These are phyloP conservation scores for Caenorhabditis sp. DNA, from an alignment of 2,888 invertebrate species.

Conservation along the genomic window DNA sequence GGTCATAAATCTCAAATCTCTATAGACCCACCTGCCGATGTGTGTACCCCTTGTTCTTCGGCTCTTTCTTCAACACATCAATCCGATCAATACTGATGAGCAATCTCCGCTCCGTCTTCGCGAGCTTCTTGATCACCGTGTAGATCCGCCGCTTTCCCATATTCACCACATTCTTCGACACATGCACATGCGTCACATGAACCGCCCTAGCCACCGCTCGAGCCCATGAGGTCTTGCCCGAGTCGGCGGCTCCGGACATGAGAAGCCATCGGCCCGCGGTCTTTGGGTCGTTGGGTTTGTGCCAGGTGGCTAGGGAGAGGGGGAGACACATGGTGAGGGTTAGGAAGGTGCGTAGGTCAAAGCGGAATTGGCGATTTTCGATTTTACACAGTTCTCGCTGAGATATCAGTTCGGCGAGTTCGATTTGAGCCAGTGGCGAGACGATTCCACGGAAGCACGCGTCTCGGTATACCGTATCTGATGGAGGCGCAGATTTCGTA, in stretches of 20 bases:
- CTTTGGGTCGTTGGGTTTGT: constrained; percentile 8
- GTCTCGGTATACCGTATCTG: constrained; percentile 49
- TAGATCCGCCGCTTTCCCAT: constrained; percentile 53
- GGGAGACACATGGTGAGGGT: constrained; percentile 56
- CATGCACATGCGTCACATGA: constrained; percentile 62
- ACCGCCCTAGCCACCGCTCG: constrained; percentile 64
- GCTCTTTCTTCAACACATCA: constrained; percentile 53
- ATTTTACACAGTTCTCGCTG: constrained; percentile 46
- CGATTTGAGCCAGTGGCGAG: constrained; percentile 35
- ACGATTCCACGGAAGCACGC: constrained; percentile 64
- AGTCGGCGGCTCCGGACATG: constrained; percentile 63
- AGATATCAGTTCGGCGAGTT: constrained; percentile 47
- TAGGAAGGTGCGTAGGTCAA: constrained; percentile 60
- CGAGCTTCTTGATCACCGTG: constrained; percentile 51
- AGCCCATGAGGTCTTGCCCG: constrained; percentile 73
- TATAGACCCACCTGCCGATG: constrained; percentile 42
- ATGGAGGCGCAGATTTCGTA: too few relatives aligned
- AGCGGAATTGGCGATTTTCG: constrained; percentile 36
- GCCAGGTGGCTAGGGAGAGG: constrained; percentile 52
- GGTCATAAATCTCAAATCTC: too few relatives aligned
- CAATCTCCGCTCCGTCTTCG: constrained; percentile 42
- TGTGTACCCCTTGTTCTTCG: constrained; percentile 43
- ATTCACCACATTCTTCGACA: constrained; percentile 60
- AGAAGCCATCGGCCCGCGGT: constrained; percentile 52
- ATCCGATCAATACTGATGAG: constrained; percentile 58